These are phyloP conservation scores for Phodopus roborovskii DNA, from an alignment of 2,113 vertebrate species.

Conservation along the genomic window DNA sequence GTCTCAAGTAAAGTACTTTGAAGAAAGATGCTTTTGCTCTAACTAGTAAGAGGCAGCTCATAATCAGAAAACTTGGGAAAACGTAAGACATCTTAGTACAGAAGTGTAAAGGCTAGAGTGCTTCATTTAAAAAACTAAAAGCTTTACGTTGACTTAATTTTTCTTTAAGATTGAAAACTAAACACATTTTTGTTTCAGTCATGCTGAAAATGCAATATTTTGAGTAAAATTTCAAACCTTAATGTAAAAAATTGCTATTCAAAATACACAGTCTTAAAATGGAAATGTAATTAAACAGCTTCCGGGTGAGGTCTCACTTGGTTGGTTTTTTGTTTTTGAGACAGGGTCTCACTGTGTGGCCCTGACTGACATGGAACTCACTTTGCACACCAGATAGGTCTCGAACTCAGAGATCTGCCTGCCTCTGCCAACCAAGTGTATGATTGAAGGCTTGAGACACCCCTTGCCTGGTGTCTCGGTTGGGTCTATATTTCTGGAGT, in stretches of 20 bases:
- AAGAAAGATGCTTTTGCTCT: neutral
- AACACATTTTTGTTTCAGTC: neutral
- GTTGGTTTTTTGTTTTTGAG: neutral
- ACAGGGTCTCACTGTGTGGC: neutral
- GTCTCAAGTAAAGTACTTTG: constrained; percentile 29
- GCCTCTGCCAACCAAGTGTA: neutral
- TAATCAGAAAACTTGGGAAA: neutral
- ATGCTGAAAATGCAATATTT: neutral
- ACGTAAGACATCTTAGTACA: neutral
- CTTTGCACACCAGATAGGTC: neutral
- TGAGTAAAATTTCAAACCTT: neutral
- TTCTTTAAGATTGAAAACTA: constrained; percentile 20
- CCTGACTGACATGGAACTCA: neutral
- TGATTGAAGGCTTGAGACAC: neutral
- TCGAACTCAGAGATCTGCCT: neutral
- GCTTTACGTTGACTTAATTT: neutral
- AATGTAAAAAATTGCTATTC: neutral
- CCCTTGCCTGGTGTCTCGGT: neutral
- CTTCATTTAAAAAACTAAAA: neutral
- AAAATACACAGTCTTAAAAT: constrained; percentile 8
- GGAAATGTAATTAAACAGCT: constrained; percentile 39
- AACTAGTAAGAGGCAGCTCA: neutral
- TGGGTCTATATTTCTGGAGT: constrained; percentile 10
- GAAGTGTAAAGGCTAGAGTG: neutral
- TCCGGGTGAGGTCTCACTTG: too few species aligned